phyloP scores from a whole-genome alignment of 2,113 vertebrate genomes.

The Clinocottus analis region DNA sequence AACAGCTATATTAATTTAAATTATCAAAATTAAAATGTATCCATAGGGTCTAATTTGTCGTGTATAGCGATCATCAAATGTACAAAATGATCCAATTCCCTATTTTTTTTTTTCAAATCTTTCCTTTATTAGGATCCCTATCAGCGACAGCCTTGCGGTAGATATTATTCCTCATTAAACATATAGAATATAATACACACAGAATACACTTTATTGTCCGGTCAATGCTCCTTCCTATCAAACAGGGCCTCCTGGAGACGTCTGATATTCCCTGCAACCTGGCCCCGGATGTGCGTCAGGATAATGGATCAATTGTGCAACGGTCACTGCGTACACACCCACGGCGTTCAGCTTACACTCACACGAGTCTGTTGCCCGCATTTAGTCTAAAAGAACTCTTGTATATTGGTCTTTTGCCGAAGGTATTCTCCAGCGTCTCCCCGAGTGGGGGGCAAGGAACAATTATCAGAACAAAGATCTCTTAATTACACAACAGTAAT shows the following conservation, averaged over 20 bases:
- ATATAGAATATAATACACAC: too few species aligned
- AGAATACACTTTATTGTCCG: too few species aligned
- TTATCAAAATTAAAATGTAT: not conserved
- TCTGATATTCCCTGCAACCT: too few species aligned
- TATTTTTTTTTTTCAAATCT: not conserved
- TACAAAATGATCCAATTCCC: not conserved
- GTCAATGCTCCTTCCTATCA: too few species aligned
- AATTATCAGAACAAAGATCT: too few species aligned
- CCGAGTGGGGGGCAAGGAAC: too few species aligned
- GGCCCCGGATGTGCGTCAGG: too few species aligned
- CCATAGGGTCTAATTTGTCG: not conserved
- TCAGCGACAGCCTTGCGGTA: not conserved
- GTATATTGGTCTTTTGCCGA: too few species aligned
- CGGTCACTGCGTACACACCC: not conserved
- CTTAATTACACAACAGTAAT: too few species aligned
- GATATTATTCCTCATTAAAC: too few species aligned
- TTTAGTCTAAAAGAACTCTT: not conserved
- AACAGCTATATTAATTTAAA: not conserved
- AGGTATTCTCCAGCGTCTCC: too few species aligned
- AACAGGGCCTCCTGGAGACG: too few species aligned
- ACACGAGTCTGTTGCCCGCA: not conserved
- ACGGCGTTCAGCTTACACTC: not conserved
- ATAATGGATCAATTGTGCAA: not conserved
- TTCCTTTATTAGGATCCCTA: not conserved
- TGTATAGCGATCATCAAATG: not conserved